Percentiles rank a stretch among this genome's conserved stretches.
These are phyloP conservation scores for Hypothenemus hampei DNA, from an alignment of 1,140 invertebrate genomes.

Conservation along the genomic window DNA sequence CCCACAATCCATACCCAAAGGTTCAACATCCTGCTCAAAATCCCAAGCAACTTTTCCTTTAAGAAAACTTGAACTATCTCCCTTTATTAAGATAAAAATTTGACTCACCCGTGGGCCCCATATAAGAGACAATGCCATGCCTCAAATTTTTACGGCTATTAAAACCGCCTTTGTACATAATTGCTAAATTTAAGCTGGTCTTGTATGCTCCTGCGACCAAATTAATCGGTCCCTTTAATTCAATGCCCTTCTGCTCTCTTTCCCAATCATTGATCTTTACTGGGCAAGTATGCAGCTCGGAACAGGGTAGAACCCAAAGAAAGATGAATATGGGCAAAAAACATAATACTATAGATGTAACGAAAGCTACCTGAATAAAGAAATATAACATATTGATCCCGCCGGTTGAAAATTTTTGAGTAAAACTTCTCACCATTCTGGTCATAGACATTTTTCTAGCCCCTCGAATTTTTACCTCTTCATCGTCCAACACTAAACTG, in stretches of 20 bases:
- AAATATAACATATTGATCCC: background rate
- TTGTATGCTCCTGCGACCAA: constrained; percentile 57
- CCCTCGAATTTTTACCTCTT: constrained; percentile 53
- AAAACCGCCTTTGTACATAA: constrained; percentile 62
- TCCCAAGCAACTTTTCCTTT: constrained; percentile 61
- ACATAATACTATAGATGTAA: constrained; percentile 64
- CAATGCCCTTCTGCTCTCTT: constrained; percentile 63
- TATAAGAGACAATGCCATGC: constrained; percentile 53
- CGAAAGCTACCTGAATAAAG: constrained; percentile 48
- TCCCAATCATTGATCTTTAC: constrained; percentile 63
- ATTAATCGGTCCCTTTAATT: constrained; percentile 65
- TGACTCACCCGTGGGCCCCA: constrained; percentile 49
- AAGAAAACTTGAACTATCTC: background rate
- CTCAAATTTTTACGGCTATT: constrained; percentile 50
- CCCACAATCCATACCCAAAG: constrained; percentile 63
- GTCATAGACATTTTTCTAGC: constrained; percentile 57
- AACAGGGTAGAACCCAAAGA: constrained; percentile 69
- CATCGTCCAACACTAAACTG: constrained; percentile 43
- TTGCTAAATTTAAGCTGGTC: constrained; percentile 61
- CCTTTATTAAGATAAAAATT: background rate
- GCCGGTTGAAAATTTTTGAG: background rate
- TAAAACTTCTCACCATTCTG: constrained; percentile 47
- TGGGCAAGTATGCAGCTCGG: constrained; percentile 58
- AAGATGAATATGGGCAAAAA: constrained; percentile 65
- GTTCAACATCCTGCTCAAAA: constrained; percentile 56